These are phyloP conservation scores for Paracyprichromis sp. DNA, from an alignment of 2,113 vertebrate genomes.

Conservation along the genomic window DNA sequence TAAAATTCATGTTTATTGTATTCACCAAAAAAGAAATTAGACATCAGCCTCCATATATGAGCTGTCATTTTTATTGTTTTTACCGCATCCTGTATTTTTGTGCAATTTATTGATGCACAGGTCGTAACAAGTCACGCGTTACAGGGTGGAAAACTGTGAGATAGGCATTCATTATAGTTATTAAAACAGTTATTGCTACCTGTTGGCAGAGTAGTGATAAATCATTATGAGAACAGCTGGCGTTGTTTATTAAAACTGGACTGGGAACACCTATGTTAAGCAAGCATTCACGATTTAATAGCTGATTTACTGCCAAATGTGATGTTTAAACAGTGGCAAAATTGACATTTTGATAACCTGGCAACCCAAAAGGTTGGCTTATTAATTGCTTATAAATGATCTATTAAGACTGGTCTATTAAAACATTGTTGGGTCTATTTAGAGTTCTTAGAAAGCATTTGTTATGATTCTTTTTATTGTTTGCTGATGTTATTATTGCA, in stretches of 20 bases:
- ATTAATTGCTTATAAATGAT: neutral
- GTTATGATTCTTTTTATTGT: neutral
- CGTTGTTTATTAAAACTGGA: neutral
- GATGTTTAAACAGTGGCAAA: neutral
- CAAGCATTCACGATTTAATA: neutral
- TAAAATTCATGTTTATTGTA: accelerated
- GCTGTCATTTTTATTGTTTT: neutral
- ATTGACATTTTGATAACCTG: neutral
- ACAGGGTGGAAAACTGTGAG: neutral
- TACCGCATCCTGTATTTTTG: neutral
- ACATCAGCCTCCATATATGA: neutral
- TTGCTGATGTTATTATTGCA: neutral
- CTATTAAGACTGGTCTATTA: accelerated
- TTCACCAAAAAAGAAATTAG: neutral
- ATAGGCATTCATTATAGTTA: neutral
- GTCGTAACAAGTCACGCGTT: neutral
- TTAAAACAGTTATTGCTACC: neutral
- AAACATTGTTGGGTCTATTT: neutral
- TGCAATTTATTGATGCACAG: neutral
- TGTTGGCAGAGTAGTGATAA: neutral
- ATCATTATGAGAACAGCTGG: neutral
- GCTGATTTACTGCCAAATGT: neutral
- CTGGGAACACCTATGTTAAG: neutral
- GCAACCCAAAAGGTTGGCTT: neutral
- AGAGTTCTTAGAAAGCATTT: neutral